phyloP scores from a whole-genome alignment of 2,113 vertebrate species.

The Hippocampus mohnikei region DNA sequence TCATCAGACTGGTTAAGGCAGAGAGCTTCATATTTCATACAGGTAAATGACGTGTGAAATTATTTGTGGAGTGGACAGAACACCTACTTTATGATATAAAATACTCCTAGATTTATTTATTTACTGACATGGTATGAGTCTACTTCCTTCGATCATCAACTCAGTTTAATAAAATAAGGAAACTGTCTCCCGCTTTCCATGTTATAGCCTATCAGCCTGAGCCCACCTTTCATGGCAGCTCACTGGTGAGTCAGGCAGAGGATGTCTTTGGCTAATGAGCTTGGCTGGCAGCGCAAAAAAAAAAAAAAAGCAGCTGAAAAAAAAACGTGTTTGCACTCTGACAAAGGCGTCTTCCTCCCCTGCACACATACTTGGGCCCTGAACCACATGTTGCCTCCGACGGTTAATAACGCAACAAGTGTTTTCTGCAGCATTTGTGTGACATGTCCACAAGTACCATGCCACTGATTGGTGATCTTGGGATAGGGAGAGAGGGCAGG shows the following conservation, averaged over 20 bases:
- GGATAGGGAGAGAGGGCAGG: too few relatives aligned
- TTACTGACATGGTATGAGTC: slow-evolving; percentile 2
- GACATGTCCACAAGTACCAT: too few relatives aligned
- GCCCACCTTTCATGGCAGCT: too few relatives aligned
- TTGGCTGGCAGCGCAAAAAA: slow-evolving; percentile 14
- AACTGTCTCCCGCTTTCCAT: slow-evolving; percentile 13
- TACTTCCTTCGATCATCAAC: not conserved
- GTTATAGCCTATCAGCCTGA: not conserved
- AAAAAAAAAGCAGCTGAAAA: slow-evolving; percentile 39
- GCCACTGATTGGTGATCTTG: too few relatives aligned
- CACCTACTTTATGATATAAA: not conserved
- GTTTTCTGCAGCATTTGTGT: too few relatives aligned
- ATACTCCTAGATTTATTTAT: not conserved
- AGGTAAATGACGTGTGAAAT: not conserved
- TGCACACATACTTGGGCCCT: too few relatives aligned
- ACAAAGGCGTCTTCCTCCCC: slow-evolving; percentile 38
- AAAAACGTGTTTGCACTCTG: slow-evolving; percentile 18
- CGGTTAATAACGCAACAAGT: too few relatives aligned
- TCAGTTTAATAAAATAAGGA: not conserved
- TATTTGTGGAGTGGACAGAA: too few relatives aligned
- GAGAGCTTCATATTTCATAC: not conserved
- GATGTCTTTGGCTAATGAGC: slow-evolving; percentile 48
- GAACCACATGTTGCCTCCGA: too few relatives aligned
- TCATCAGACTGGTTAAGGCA: not conserved
- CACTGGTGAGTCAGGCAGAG: slow-evolving; percentile 28